These are phyloP conservation scores for Osedax frankpressi DNA, from an alignment of 2,888 invertebrate genomes.

Conservation along the genomic window DNA sequence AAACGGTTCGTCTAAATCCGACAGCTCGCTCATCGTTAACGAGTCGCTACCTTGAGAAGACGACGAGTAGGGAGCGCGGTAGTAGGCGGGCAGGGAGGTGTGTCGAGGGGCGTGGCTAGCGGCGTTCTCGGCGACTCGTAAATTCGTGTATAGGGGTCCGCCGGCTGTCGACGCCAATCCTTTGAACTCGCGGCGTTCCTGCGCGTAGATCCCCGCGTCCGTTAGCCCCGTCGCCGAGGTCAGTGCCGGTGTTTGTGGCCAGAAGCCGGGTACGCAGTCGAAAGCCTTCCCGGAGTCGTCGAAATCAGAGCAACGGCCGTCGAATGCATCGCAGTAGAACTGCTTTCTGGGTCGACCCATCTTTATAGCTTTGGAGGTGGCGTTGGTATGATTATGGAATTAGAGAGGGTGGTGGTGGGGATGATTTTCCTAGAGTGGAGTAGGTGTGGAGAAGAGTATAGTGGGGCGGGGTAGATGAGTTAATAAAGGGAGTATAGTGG, in stretches of 20 bases:
- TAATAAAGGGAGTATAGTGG: no score
- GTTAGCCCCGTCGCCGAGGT: no score
- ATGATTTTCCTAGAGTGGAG: no score
- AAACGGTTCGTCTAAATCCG: no score
- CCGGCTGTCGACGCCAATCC: background rate
- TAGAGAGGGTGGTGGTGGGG: no score
- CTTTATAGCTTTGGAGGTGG: conserved; percentile 5
- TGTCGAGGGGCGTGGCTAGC: background rate
- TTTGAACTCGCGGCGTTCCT: no score
- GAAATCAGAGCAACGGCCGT: background rate
- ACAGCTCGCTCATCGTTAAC: background rate
- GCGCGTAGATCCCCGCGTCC: no score
- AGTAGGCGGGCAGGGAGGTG: background rate
- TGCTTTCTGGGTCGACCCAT: conserved; percentile 13
- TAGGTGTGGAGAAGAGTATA: no score
- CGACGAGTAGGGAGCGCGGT: background rate
- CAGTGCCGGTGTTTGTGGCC: background rate
- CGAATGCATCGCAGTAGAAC: background rate
- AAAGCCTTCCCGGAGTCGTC: conserved; percentile 2
- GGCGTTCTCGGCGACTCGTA: background rate
- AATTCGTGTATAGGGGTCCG: background rate
- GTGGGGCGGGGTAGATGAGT: no score
- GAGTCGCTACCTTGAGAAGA: background rate
- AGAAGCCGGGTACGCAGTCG: background rate
- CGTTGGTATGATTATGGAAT: no score